Conservation (phyloP, 2,888 invertebrate species). For the Polydrusus pterygomalis region DNA sequence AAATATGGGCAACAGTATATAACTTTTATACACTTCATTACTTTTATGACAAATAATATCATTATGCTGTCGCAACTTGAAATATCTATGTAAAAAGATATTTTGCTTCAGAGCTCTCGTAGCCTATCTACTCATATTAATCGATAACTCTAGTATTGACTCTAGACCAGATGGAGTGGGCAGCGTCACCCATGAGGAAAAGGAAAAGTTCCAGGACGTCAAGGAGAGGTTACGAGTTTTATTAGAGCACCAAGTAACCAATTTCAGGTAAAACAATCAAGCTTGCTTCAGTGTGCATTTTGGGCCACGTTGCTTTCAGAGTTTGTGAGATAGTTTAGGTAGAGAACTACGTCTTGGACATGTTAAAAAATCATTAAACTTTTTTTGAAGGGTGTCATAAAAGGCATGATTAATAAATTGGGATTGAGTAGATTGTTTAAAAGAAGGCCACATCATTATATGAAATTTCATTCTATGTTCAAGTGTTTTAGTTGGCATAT, state of each 20-base stretch:
- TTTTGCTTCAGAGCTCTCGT: slow-evolving; percentile 34
- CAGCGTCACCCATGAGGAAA: slow-evolving; percentile 98
- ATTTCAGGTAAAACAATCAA: slow-evolving; percentile 85
- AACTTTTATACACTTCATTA: no score
- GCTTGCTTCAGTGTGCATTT: slow-evolving; percentile 38
- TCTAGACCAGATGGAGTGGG: slow-evolving; percentile 98
- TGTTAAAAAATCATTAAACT: background rate
- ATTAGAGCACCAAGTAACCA: slow-evolving; percentile 98
- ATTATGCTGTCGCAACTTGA: background rate
- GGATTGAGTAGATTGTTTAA: no score
- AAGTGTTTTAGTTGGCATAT: no score
- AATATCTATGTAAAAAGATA: slow-evolving; percentile 33
- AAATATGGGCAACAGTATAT: no score
- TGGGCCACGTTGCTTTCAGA: slow-evolving; percentile 27
- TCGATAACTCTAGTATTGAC: slow-evolving; percentile 72
- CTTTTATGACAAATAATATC: no score
- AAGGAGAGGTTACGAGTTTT: slow-evolving; percentile 95
- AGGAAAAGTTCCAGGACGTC: slow-evolving; percentile 97
- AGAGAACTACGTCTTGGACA: background rate
- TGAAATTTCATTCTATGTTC: no score
- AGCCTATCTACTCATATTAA: slow-evolving; percentile 64
- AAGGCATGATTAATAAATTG: no score
- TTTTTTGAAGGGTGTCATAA: no score
- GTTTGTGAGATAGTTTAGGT: background rate
- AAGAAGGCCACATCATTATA: no score